phyloP scores from a whole-genome alignment of 1,140 invertebrate species.

The Physella acuta region DNA sequence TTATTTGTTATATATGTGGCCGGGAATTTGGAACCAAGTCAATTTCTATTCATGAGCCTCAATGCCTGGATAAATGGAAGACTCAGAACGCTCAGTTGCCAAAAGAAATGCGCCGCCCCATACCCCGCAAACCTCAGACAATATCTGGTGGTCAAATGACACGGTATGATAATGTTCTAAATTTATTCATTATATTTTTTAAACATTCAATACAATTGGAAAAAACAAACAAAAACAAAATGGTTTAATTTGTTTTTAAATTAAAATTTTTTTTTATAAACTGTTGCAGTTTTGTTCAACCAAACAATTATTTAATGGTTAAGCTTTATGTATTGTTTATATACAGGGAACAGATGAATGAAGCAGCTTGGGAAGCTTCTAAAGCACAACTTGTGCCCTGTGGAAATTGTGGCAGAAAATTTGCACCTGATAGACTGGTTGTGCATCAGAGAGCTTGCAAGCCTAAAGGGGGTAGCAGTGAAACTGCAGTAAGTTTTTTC shows the following conservation, averaged over 20 bases:
- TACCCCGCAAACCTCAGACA: conserved; percentile 70
- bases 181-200: not conserved
- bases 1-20: conserved; percentile 60
- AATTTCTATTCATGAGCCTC: conserved; percentile 74
- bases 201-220: not conserved
- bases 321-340: not conserved
- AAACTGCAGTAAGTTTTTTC: too few relatives aligned
- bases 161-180: conserved; percentile 13
- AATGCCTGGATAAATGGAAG: conserved; percentile 76
- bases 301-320: too few relatives aligned
- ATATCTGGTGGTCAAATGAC: conserved; percentile 30
- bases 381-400: conserved; percentile 69
- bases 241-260: not conserved
- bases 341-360: conserved; percentile 53
- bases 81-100: conserved; percentile 70
- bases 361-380: conserved; percentile 55
- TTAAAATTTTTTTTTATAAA: not conserved
- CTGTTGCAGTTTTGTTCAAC: not conserved
- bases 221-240: not conserved
- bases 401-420: conserved; percentile 70
- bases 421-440: conserved; percentile 67
- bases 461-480: conserved; percentile 42
- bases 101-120: conserved; percentile 63
- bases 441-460: conserved; percentile 54
- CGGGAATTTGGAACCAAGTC: conserved; percentile 61